phyloP scores from a whole-genome alignment of 2,888 invertebrate genomes.

The Parnassius apollo region DNA sequence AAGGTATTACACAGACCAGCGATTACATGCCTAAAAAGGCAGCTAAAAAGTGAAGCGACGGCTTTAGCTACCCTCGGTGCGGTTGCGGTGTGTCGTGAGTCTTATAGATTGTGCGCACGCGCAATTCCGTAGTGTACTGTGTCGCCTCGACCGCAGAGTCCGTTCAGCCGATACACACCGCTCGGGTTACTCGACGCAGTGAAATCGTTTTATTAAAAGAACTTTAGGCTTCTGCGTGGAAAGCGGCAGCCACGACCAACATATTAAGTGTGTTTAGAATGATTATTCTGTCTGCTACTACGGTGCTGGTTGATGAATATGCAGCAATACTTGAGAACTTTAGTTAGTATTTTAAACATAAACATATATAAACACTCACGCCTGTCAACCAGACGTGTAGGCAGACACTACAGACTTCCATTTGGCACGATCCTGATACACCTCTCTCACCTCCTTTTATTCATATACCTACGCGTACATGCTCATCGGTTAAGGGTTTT shows the following conservation, averaged over 20 bases:
- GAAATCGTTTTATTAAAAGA: slow-evolving; percentile 57
- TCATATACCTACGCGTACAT: no score
- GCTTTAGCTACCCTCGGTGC: slow-evolving; percentile 24
- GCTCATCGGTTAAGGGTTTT: no score
- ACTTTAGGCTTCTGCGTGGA: slow-evolving; percentile 44
- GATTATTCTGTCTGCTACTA: slow-evolving; percentile 6
- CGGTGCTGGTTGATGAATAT: not conserved
- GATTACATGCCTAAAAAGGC: slow-evolving; percentile 26
- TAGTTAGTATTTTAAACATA: not conserved
- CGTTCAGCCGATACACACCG: slow-evolving; percentile 46
- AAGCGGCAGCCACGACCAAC: slow-evolving; percentile 33
- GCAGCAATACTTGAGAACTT: no score
- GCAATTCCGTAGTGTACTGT: slow-evolving; percentile 59
- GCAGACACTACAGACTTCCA: no score
- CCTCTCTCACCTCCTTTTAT: no score
- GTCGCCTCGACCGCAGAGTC: slow-evolving; percentile 60
- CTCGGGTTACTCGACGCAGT: slow-evolving; percentile 50
- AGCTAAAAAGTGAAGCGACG: slow-evolving; percentile 27
- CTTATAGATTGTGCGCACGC: slow-evolving; percentile 48
- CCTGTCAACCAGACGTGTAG: no score
- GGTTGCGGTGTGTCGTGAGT: slow-evolving; percentile 36
- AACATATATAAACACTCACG: no score
- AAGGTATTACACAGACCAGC: slow-evolving; percentile 23
- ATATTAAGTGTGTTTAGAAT: slow-evolving; percentile 9
- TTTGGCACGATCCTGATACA: no score